Percentiles rank a stretch among this genome's conserved stretches.
Conservation (phyloP, 2,113 vertebrate species). For the Trichomycterus rosablanca region DNA sequence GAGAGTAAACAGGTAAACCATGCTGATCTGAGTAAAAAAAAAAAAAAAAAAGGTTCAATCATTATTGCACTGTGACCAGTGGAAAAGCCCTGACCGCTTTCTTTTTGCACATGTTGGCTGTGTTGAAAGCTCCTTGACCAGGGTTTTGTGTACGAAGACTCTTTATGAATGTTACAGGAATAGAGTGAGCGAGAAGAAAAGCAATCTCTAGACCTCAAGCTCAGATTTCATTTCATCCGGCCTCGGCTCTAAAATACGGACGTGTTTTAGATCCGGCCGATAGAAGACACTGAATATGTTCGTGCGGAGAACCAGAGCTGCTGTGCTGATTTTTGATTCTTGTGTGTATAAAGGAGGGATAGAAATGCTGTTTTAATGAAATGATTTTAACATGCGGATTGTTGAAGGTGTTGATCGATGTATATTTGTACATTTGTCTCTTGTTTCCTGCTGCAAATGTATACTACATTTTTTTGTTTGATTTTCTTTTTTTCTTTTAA, state of each 20-base stretch:
- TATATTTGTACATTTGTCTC: constrained; percentile 53
- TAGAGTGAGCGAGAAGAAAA: constrained; percentile 75
- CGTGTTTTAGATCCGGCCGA: constrained; percentile 90
- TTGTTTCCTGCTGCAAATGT: constrained; percentile 60
- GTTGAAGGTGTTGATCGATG: constrained; percentile 60
- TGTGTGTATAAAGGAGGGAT: constrained; percentile 72
- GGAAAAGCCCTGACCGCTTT: constrained; percentile 89
- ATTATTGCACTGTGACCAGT: constrained; percentile 97
- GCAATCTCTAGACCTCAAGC: constrained; percentile 77
- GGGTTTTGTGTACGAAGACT: constrained; percentile 87
- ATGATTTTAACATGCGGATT: constrained; percentile 49
- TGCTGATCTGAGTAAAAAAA: constrained; percentile 74
- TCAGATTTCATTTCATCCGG: constrained; percentile 81
- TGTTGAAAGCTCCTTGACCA: constrained; percentile 82
- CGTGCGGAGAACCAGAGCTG: constrained; percentile 69
- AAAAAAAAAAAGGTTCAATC: constrained; percentile 82
- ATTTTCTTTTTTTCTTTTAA: constrained; percentile 37
- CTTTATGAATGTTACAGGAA: constrained; percentile 61
- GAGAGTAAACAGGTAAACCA: constrained; percentile 70
- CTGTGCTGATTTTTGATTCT: constrained; percentile 72
- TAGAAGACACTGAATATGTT: constrained; percentile 90
- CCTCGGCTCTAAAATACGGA: constrained; percentile 81
- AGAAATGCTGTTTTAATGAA: constrained; percentile 69
- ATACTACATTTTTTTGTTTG: constrained; percentile 44
- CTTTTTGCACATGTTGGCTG: constrained; percentile 97